These are phyloP conservation scores for Cranoglanis bouderius DNA, from an alignment of 2,113 vertebrate genomes.

Conservation along the genomic window DNA sequence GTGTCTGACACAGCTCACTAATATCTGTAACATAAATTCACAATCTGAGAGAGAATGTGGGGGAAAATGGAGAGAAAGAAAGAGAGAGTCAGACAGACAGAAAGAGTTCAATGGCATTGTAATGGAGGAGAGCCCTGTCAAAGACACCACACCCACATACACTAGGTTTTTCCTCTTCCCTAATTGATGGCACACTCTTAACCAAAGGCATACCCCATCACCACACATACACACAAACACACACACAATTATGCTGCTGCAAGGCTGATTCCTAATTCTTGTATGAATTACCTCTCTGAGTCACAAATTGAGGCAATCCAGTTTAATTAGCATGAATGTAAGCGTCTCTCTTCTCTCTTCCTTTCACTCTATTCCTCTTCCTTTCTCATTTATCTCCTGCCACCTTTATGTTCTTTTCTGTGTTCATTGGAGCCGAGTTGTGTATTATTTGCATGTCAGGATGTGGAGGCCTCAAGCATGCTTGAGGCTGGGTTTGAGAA, in stretches of 20 bases:
- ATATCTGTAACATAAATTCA: conserved; percentile 74
- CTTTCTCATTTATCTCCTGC: conserved; percentile 20
- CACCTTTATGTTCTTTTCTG: conserved; percentile 47
- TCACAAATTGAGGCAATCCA: conserved; percentile 34
- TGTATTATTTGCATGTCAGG: conserved; percentile 57
- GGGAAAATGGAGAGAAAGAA: conserved; percentile 15
- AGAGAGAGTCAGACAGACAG: neutral
- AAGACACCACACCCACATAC: conserved; percentile 26
- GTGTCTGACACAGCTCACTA: conserved; percentile 73
- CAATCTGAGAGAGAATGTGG: conserved; percentile 48
- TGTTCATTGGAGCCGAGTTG: conserved; percentile 48
- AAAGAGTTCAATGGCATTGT: conserved; percentile 30
- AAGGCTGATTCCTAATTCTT: conserved; percentile 50
- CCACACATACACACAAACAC: conserved; percentile 29
- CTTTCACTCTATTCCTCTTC: conserved; percentile 33
- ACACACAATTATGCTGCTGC: conserved; percentile 47
- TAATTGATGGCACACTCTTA: conserved; percentile 32
- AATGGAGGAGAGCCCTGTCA: conserved; percentile 32
- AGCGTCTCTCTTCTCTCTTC: conserved; percentile 10
- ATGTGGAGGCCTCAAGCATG: conserved; percentile 59
- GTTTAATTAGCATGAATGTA: conserved; percentile 39
- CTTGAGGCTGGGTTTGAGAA: conserved; percentile 63
- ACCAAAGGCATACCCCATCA: conserved; percentile 11
- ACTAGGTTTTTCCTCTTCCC: conserved; percentile 18
- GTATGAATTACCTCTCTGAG: conserved; percentile 47